Evolutionary conservation across 2,888 invertebrate species (phyloP).

Genomic region (Acholoe squamosa): DNA sequence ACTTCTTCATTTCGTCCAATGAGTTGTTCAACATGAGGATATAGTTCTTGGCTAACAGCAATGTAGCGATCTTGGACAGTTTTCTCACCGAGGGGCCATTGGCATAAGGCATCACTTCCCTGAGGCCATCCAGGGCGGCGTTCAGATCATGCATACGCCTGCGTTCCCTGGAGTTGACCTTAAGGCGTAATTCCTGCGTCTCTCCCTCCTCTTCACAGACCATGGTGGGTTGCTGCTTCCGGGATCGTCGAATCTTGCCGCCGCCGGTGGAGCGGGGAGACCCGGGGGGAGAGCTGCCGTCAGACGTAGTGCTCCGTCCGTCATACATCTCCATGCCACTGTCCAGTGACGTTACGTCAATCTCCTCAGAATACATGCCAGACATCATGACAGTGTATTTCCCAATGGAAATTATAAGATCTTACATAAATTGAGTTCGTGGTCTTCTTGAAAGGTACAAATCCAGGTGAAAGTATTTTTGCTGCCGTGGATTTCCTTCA

Average conservation of each 20-base stretch:
- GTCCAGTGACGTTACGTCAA: conserved; percentile 60
- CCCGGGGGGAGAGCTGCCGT: conserved; percentile 43
- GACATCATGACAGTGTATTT: neutral
- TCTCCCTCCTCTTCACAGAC: conserved; percentile 73
- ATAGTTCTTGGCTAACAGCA: conserved; percentile 82
- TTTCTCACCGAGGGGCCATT: conserved; percentile 82
- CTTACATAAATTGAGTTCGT: too few species aligned
- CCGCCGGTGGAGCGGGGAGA: neutral
- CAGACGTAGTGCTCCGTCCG: conserved; percentile 35
- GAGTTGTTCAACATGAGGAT: conserved; percentile 82
- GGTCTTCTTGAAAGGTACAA: too few species aligned
- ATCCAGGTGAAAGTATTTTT: too few species aligned
- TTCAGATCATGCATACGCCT: conserved; percentile 85
- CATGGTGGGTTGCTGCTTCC: neutral
- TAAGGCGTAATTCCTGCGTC: conserved; percentile 80
- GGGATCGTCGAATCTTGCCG: conserved; percentile 42
- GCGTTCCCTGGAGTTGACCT: conserved; percentile 84
- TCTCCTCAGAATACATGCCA: conserved; percentile 17
- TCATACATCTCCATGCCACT: neutral
- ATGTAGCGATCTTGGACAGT: conserved; percentile 82
- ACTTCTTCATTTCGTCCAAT: conserved; percentile 82
- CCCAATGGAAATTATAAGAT: too few species aligned
- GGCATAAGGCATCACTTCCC: conserved; percentile 83
- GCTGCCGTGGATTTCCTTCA: too few species aligned
- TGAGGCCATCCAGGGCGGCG: conserved; percentile 82